Conservation (phyloP, 2,888 invertebrate genomes). For the Mesorhabditis spiculigera region DNA sequence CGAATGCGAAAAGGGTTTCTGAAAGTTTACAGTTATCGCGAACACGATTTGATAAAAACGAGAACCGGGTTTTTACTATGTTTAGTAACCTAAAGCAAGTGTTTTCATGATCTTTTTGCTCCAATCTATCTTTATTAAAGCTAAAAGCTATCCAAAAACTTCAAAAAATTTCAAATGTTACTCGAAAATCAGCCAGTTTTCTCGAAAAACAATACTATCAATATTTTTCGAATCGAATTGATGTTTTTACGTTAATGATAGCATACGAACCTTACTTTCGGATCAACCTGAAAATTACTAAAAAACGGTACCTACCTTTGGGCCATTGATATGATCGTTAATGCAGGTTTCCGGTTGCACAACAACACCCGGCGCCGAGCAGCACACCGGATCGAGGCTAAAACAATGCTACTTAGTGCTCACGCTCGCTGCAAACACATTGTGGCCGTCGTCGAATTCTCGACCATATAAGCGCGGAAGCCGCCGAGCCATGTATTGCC, state of each 20-base stretch:
- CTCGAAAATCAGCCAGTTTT: too few relatives aligned
- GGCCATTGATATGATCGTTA: constrained; percentile 48
- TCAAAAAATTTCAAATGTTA: too few relatives aligned
- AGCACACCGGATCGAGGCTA: constrained; percentile 55
- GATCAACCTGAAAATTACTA: too few relatives aligned
- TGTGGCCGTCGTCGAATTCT: constrained; percentile 50
- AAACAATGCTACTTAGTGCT: constrained; percentile 4
- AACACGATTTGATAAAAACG: too few relatives aligned
- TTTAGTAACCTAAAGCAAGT: background rate
- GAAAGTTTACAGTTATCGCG: background rate
- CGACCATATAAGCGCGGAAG: constrained; percentile 50
- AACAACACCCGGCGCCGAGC: constrained; percentile 43
- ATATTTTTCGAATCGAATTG: too few relatives aligned
- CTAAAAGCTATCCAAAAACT: too few relatives aligned
- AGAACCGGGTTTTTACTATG: too few relatives aligned
- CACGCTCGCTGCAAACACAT: constrained; percentile 21
- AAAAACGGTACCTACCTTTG: constrained; percentile 11
- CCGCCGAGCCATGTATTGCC: constrained; percentile 54
- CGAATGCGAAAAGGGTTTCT: constrained; percentile 29
- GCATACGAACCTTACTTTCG: too few relatives aligned
- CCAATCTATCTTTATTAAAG: background rate
- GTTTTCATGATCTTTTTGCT: background rate
- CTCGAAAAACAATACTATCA: too few relatives aligned
- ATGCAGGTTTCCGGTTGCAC: constrained; percentile 45
- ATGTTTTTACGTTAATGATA: too few relatives aligned